Evolutionary conservation across 2,888 invertebrate genomes (phyloP).

Genomic region (Glaucopsyche alexis): DNA sequence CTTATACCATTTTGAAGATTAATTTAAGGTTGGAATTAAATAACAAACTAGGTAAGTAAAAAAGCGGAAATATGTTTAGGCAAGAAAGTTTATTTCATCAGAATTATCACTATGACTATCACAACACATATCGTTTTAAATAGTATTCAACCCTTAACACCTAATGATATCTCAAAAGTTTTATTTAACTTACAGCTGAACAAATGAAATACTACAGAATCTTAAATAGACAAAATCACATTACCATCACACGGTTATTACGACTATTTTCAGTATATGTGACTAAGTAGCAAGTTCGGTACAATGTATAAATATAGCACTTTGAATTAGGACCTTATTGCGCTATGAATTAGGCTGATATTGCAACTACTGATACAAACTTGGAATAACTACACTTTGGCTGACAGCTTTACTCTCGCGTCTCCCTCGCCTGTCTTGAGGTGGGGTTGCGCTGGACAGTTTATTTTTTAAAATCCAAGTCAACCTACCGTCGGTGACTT

Average conservation of each 20-base stretch:
- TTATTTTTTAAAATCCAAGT: slow-evolving; percentile 24
- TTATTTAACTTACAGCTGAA: background rate
- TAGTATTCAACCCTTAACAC: background rate
- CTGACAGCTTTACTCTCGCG: background rate
- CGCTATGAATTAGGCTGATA: background rate
- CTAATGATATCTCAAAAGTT: background rate
- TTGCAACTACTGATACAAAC: background rate
- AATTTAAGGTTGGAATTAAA: background rate
- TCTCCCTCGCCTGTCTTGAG: slow-evolving; percentile 29
- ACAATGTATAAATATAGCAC: background rate
- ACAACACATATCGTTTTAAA: slow-evolving; percentile 10
- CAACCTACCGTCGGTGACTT: slow-evolving; percentile 13
- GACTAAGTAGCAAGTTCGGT: background rate
- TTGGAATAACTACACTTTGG: slow-evolving; percentile 8
- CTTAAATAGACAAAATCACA: background rate
- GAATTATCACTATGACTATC: background rate
- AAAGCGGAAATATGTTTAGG: background rate
- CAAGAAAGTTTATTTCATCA: background rate
- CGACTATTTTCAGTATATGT: background rate
- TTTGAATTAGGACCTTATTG: background rate
- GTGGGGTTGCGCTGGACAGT: background rate
- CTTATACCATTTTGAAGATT: background rate
- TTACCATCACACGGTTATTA: slow-evolving; percentile 4
- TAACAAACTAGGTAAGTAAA: background rate
- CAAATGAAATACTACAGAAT: background rate